Conservation (phyloP, 2,113 vertebrate genomes). For the Aptenodytes forsteri region DNA sequence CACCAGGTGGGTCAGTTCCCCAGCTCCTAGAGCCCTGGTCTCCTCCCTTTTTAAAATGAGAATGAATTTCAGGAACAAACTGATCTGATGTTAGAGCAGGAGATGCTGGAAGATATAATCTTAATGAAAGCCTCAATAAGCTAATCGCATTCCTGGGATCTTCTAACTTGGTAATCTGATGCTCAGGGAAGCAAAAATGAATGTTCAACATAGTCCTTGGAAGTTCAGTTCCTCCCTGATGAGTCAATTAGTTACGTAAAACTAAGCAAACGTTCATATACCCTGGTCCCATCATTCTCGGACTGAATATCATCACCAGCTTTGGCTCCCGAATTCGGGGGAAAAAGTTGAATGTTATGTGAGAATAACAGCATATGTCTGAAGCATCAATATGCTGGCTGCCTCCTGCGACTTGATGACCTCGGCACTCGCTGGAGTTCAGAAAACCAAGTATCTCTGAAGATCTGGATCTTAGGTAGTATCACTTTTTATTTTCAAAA, state of each 20-base stretch:
- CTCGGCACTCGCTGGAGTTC: not conserved
- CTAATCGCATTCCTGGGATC: not conserved
- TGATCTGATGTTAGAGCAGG: slow-evolving; percentile 40
- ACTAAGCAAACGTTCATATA: not conserved
- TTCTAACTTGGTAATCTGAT: not conserved
- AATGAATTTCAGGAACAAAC: slow-evolving; percentile 64
- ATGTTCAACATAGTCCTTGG: not conserved
- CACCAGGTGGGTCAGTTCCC: not conserved
- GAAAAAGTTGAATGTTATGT: not conserved
- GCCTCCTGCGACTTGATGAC: not conserved
- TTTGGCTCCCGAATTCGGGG: not conserved
- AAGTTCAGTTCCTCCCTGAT: not conserved
- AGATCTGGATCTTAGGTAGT: not conserved
- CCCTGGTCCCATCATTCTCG: not conserved
- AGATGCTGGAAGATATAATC: slow-evolving; percentile 38
- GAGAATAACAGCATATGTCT: not conserved
- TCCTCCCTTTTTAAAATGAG: slow-evolving; percentile 56
- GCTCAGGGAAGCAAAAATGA: not conserved
- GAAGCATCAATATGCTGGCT: not conserved
- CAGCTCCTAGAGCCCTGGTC: slow-evolving; percentile 28
- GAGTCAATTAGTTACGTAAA: not conserved
- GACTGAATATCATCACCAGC: not conserved
- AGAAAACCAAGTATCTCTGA: not conserved
- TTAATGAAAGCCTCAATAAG: slow-evolving; percentile 56
- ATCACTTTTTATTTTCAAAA: not conserved